Evolutionary conservation across 2,888 invertebrate genomes (phyloP).

Genomic region (Cosmopolites sordidus): DNA sequence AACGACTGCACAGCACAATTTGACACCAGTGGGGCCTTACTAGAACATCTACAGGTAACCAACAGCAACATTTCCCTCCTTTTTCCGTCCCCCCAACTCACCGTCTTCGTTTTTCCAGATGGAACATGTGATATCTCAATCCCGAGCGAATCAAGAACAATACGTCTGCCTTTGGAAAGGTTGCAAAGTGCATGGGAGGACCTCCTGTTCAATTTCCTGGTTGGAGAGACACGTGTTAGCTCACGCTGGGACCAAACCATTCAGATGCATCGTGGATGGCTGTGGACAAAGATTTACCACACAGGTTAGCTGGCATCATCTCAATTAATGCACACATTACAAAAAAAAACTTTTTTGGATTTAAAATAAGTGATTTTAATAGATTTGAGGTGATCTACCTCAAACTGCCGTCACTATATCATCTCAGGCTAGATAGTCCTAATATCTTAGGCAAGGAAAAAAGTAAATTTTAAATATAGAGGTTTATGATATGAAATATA

Average conservation of each 20-base stretch:
- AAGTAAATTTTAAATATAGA: no score
- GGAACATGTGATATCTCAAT: constrained; percentile 82
- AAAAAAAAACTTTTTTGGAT: no score
- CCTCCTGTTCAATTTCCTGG: constrained; percentile 90
- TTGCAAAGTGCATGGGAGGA: constrained; percentile 90
- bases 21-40: constrained; percentile 73
- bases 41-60: constrained; percentile 81
- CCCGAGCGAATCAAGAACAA: constrained; percentile 58
- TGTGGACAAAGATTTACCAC: constrained; percentile 85
- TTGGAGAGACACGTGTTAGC: constrained; percentile 86
- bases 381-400: no score
- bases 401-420: no score
- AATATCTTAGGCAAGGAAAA: no score
- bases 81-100: background rate
- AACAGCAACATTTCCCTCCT: background rate
- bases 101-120: constrained; percentile 52
- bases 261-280: constrained; percentile 91
- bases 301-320: constrained; percentile 61
- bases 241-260: constrained; percentile 89
- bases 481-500: no score
- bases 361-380: no score
- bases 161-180: constrained; percentile 90
- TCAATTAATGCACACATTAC: no score
- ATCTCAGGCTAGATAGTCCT: no score
- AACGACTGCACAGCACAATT: constrained; percentile 74